Evolutionary conservation across 2,113 vertebrate genomes (phyloP).

Genomic region (Mandrillus leucophaeus): DNA sequence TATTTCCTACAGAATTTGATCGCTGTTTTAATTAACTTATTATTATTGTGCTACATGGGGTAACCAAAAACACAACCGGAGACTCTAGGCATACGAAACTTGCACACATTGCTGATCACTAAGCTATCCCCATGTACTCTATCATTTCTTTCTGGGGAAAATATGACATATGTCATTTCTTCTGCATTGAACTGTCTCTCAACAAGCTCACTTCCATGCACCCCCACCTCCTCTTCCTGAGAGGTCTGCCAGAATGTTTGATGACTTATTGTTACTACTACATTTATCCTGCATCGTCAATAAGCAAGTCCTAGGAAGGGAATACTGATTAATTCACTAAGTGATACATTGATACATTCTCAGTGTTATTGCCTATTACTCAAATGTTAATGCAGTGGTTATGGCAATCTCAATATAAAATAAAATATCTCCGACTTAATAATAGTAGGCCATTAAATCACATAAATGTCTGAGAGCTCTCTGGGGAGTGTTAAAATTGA

Average conservation of each 20-base stretch:
- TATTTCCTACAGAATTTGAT: neutral
- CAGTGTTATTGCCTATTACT: neutral
- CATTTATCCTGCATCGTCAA: neutral
- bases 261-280: neutral
- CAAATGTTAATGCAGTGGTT: constrained; percentile 23
- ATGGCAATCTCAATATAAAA: constrained; percentile 24
- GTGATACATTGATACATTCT: neutral
- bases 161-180: neutral
- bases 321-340: neutral
- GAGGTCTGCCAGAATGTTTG: neutral
- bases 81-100: neutral
- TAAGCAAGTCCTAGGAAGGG: neutral
- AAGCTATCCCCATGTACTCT: no score
- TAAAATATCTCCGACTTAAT: constrained; percentile 2
- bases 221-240: no score
- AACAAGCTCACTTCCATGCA: neutral
- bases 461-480: neutral
- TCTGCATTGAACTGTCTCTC: neutral
- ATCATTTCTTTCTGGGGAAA: neutral
- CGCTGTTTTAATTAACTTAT: neutral
- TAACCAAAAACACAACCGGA: neutral
- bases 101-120: neutral
- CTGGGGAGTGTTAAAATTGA: neutral
- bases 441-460: constrained; percentile 12
- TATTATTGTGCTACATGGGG: neutral